phyloP scores from a whole-genome alignment of 2,888 invertebrate genomes.

The Xestobium rufovillosum region DNA sequence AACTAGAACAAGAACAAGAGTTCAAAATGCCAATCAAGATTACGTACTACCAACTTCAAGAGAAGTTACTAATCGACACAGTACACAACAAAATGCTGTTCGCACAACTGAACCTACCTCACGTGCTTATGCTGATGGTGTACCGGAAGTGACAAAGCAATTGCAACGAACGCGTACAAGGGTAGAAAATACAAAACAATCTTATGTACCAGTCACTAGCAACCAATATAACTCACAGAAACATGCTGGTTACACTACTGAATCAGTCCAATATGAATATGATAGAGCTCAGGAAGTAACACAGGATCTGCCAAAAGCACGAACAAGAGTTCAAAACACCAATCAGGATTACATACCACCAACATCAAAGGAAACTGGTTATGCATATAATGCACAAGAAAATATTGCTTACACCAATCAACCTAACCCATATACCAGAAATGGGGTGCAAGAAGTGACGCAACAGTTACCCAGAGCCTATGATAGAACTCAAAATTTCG shows the following conservation, averaged over 20 bases:
- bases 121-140: too few species aligned
- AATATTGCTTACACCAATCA: conserved; percentile 15
- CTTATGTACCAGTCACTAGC: too few species aligned
- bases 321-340: conserved; percentile 24
- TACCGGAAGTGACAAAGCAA: too few species aligned
- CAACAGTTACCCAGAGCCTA: too few species aligned
- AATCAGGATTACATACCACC: conserved; percentile 19
- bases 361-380: conserved; percentile 17
- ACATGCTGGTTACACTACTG: too few species aligned
- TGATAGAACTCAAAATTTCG: too few species aligned
- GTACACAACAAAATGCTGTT: conserved; percentile 21
- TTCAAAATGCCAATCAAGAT: conserved; percentile 22
- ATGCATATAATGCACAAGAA: conserved; percentile 25
- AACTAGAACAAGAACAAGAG: conserved; percentile 24
- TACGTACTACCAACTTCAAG: conserved; percentile 18
- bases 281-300: conserved; percentile 22
- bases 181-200: too few species aligned
- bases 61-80: conserved; percentile 22
- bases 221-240: too few species aligned
- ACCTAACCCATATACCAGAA: too few species aligned
- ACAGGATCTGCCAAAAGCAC: conserved; percentile 22
- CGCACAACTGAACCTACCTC: too few species aligned
- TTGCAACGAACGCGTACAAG: too few species aligned
- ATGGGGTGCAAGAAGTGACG: too few species aligned
- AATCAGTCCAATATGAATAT: conserved; percentile 9